A percentile compares a stretch with the other conserved stretches of the same genome.
Evolutionary conservation across 2,888 invertebrate species (phyloP).

Genomic region (Lasiommata megera): DNA sequence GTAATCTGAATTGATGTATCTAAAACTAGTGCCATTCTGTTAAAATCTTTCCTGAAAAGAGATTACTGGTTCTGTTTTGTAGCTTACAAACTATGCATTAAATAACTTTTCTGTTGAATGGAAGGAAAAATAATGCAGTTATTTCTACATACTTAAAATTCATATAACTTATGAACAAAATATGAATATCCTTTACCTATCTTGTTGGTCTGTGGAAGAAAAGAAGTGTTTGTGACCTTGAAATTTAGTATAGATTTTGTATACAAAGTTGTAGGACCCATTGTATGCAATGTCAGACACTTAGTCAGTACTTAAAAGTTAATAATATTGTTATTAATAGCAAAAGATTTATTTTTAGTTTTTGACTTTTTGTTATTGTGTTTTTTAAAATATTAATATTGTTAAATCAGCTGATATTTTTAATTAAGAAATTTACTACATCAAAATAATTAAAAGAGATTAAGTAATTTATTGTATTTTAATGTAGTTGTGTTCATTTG

Average conservation of each 20-base stretch:
- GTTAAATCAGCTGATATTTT: conserved; percentile 77
- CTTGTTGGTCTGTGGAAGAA: no score
- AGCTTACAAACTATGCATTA: no score
- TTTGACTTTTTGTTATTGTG: conserved; percentile 71
- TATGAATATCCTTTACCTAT: no score
- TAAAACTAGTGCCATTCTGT: not conserved
- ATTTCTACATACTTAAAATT: no score
- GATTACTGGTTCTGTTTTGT: no score
- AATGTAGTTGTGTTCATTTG: conserved; percentile 70
- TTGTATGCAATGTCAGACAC: not conserved
- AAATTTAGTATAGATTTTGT: not conserved
- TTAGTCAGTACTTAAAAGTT: conserved; percentile 23
- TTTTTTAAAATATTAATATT: conserved; percentile 62
- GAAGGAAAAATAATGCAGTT: no score
- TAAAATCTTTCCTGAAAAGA: no score
- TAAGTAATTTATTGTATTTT: conserved; percentile 70
- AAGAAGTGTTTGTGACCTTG: not conserved
- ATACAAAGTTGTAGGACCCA: not conserved
- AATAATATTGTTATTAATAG: conserved; percentile 57
- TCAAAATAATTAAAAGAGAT: conserved; percentile 65
- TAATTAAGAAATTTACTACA: conserved; percentile 61
- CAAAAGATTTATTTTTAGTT: conserved; percentile 54
- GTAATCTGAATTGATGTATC: not conserved
- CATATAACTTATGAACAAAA: no score
- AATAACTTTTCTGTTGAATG: no score